These are phyloP conservation scores for Indicator indicator DNA, from an alignment of 2,113 vertebrate genomes.

Conservation along the genomic window DNA sequence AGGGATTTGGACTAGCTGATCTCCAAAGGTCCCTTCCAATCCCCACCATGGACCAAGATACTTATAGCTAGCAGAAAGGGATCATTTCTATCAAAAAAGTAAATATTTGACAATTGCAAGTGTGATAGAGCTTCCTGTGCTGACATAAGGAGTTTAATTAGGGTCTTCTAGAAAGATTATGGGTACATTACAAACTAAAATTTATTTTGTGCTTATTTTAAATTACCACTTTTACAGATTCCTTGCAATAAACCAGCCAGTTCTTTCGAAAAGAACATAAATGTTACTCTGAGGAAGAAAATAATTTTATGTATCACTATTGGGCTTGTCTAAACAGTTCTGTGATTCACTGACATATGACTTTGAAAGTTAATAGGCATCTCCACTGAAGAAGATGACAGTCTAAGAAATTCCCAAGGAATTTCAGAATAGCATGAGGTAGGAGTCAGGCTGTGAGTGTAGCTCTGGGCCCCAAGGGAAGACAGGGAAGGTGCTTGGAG, in stretches of 20 bases:
- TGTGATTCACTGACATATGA: constrained; percentile 19
- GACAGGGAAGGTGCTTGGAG: neutral
- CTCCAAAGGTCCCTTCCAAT: too few species aligned
- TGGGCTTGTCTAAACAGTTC: neutral
- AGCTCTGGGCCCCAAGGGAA: neutral
- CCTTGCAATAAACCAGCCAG: neutral
- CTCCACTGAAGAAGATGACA: neutral
- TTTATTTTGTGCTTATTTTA: constrained; percentile 16
- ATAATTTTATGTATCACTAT: neutral
- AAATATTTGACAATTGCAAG: neutral
- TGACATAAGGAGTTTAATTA: constrained; percentile 9
- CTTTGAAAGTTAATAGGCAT: constrained; percentile 27
- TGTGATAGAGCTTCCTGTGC: neutral
- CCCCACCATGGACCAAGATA: neutral
- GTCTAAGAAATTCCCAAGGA: neutral
- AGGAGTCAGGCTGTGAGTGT: neutral
- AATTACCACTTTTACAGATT: constrained; percentile 1
- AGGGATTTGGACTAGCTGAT: too few species aligned
- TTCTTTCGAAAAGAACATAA: constrained; percentile 20
- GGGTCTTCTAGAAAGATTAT: constrained; percentile 4
- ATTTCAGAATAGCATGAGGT: neutral
- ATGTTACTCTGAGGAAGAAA: constrained; percentile 4
- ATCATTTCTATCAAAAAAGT: neutral
- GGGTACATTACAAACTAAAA: neutral
- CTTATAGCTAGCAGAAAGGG: neutral